A percentile compares a stretch with the other conserved stretches of the same genome.
Evolutionary conservation across 2,113 vertebrate genomes (phyloP).

Genomic region (pig (Sus scrofa)): T2T-Sscrofa CM000824.6:131713001-131713500

Average conservation of each 20-base stretch:
- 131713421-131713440: neutral
- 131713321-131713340: neutral
- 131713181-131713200: constrained; percentile 47
- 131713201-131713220: neutral
- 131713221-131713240: constrained; percentile 10
- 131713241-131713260: neutral
- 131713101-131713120: neutral
- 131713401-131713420: neutral
- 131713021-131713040: neutral
- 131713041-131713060: neutral
- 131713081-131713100: neutral
- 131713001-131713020: neutral
- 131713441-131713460: neutral
- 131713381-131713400: constrained; percentile 19
- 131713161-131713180: constrained; percentile 39
- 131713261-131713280: neutral
- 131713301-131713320: neutral
- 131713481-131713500: neutral
- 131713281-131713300: neutral
- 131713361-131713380: neutral
- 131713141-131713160: neutral
- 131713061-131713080: neutral
- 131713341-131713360: constrained; percentile 7
- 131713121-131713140: neutral
- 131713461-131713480: constrained; percentile 18